These are phyloP conservation scores for Gymnogyps californianus DNA, from an alignment of 2,113 vertebrate genomes.

Conservation along the genomic window DNA sequence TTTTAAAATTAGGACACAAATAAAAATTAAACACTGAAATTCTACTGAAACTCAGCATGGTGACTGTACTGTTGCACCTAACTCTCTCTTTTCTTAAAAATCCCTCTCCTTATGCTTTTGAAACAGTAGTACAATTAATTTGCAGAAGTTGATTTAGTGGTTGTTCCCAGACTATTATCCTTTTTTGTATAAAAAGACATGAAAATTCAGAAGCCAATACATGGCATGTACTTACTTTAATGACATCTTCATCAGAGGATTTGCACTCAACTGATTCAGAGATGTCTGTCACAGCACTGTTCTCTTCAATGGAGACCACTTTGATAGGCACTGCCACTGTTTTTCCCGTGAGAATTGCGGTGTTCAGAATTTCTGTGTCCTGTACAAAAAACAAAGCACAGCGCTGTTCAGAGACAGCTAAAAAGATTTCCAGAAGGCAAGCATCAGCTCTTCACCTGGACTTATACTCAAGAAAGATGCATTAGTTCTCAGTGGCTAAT, in stretches of 20 bases:
- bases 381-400: constrained; percentile 46
- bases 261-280: constrained; percentile 87
- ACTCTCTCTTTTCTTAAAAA: not conserved
- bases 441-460: not conserved
- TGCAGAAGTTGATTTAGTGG: not conserved
- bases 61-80: not conserved
- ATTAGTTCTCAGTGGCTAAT: not conserved
- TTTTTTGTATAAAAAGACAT: accelerated
- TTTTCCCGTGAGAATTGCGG: constrained; percentile 89
- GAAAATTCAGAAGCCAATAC: not conserved
- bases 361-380: constrained; percentile 94
- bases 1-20: not conserved
- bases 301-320: constrained; percentile 87
- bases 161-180: not conserved
- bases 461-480: not conserved
- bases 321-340: constrained; percentile 88
- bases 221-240: constrained; percentile 79
- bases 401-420: not conserved
- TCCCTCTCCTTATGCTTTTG: not conserved
- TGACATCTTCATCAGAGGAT: constrained; percentile 86
- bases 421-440: not conserved
- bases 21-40: not conserved
- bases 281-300: constrained; percentile 81
- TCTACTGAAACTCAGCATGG: not conserved
- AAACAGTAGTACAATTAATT: not conserved